Evolutionary conservation across 2,797 vertebrate genomes (phyloP).

Genomic region (Nyctibius grandis): DNA sequence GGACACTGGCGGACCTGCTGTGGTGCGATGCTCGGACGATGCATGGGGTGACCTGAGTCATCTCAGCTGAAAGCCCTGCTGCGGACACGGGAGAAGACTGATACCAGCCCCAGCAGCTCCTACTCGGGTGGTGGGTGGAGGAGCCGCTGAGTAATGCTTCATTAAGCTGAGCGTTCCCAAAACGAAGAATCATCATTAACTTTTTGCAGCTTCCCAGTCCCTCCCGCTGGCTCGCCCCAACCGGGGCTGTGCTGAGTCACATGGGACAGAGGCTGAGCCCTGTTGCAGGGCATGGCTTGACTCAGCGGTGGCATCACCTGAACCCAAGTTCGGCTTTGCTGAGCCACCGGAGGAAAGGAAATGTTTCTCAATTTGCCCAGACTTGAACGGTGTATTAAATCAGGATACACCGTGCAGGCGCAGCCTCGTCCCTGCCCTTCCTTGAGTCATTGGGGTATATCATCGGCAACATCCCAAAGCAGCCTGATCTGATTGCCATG

Average conservation of each 20-base stretch:
- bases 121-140: neutral
- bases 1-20: neutral
- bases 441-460: neutral
- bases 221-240: neutral
- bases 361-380: neutral
- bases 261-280: neutral
- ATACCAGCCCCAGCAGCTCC: neutral
- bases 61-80: neutral
- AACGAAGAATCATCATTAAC: neutral
- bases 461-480: neutral
- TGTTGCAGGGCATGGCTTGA: neutral
- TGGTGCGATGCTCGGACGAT: neutral
- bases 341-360: neutral
- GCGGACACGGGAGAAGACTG: neutral
- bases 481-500: neutral
- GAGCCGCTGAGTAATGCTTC: neutral
- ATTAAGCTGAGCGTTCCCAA: neutral
- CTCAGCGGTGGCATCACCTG: neutral
- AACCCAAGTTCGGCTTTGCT: neutral
- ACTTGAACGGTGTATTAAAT: neutral
- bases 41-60: neutral
- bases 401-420: neutral
- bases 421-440: neutral
- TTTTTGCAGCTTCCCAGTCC: constrained; percentile 32
- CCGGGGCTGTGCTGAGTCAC: constrained; percentile 28